Conservation (phyloP, 1,140 invertebrate genomes). For the Drosophila pruinosa region DNA sequence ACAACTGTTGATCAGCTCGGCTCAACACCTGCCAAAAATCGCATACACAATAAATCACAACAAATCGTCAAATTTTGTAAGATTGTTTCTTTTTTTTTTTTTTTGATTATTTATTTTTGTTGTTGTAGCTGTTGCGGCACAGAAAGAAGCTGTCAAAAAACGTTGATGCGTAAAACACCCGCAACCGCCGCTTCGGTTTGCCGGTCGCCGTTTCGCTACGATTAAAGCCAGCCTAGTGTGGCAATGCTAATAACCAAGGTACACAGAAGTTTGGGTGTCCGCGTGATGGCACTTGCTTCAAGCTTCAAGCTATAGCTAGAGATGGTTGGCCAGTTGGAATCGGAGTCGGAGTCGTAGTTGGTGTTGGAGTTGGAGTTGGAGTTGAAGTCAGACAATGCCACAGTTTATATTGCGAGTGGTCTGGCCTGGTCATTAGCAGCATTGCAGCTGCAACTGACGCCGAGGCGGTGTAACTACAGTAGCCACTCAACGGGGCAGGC, state of each 20-base stretch:
- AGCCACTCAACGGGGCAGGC: slow-evolving; percentile 47
- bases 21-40: slow-evolving; percentile 75
- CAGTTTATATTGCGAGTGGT: slow-evolving; percentile 72
- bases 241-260: slow-evolving; percentile 69
- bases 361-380: slow-evolving; percentile 11
- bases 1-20: slow-evolving; percentile 7
- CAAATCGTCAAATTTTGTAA: slow-evolving; percentile 2
- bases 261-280: slow-evolving; percentile 69
- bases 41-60: slow-evolving; percentile 63
- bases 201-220: slow-evolving; percentile 57
- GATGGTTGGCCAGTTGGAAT: not conserved
- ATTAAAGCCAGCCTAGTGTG: slow-evolving; percentile 75
- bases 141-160: slow-evolving; percentile 69
- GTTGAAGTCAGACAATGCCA: slow-evolving; percentile 66
- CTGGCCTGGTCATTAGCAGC: slow-evolving; percentile 75
- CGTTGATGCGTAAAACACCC: slow-evolving; percentile 74
- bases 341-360: slow-evolving; percentile 5
- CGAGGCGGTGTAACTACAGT: slow-evolving; percentile 72
- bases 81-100: not conserved
- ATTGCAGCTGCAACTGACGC: slow-evolving; percentile 69
- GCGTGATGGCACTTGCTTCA: slow-evolving; percentile 40
- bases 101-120: not conserved
- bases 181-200: slow-evolving; percentile 13
- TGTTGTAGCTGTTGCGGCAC: not conserved
- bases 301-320: slow-evolving; percentile 5